Base-by-base conservation (phyloP, 2,113 vertebrate genomes). In the Zosterops japonicus region DNA sequence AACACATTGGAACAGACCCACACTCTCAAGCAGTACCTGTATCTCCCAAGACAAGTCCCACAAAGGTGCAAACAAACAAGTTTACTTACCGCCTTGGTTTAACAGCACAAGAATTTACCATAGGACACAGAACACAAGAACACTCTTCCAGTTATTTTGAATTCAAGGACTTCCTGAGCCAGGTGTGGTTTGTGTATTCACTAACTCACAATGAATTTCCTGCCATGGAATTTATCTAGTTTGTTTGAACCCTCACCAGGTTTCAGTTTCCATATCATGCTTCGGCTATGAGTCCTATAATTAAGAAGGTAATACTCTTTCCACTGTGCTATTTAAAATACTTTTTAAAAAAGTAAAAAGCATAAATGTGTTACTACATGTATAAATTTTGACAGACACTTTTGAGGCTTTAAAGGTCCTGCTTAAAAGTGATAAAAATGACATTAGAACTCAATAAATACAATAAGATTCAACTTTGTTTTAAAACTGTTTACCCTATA, bases 151-250 rank as follows among this genome's bases (percentile, higher is more conserved):
- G 71, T 81, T 90, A 93, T 80, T 92, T n/a, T 61, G 42, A 86
- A 79, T 70, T 93, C 71, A 94, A 97, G 64, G 83, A 90, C 83
- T 93, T 93, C 82, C 88, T 80, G 63, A 93, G 79, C 57, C 87
- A 91, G 57, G 60, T 85, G 53, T 31, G 20, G 46, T 61, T 92
- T 90, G 10, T 50, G 55, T 74, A 90, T 89, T 94, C 80, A 81
- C 59, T 44, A 90, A 78, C 11, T 87, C 49, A 87, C 81, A 84
- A 69, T 87, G 35, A 89, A 79, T 85, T 95, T 93, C 83, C 92
- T 89, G 69, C 42, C 44, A 44, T 35, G 49, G 27, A 94, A 47
- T 83, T 93, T 64, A 52, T 53, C 55, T 35, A 68, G 49, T 88
- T 77, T 70, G n/a, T 65, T 85, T 77, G 83, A 88, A 77, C 17